Conservation (phyloP, 2,888 invertebrate species). For the Eugnorisma glareosa region DNA sequence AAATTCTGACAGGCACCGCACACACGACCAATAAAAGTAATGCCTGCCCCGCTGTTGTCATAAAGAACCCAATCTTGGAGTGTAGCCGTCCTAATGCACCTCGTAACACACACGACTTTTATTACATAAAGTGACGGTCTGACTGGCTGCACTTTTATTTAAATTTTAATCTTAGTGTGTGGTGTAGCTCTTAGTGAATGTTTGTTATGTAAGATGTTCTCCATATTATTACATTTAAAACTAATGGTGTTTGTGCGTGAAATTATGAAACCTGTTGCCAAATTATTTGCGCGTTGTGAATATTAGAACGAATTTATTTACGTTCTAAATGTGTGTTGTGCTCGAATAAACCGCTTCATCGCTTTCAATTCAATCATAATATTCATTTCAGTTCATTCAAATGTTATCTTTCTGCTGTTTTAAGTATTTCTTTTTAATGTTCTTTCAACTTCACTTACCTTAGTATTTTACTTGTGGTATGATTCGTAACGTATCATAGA, state of each 20-base stretch:
- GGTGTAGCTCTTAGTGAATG: background rate
- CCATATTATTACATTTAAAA: constrained; percentile 12
- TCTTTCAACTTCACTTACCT: background rate
- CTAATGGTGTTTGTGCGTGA: constrained; percentile 11
- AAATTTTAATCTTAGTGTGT: constrained; percentile 19
- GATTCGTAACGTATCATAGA: background rate
- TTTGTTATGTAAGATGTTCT: background rate
- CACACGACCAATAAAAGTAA: constrained; percentile 48
- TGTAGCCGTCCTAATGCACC: constrained; percentile 37
- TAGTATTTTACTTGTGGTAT: background rate
- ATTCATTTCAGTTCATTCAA: constrained; percentile 6
- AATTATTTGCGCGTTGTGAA: constrained; percentile 23
- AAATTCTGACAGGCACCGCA: constrained; percentile 53
- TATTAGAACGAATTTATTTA: constrained; percentile 27
- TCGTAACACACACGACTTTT: constrained; percentile 40
- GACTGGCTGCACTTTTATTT: constrained; percentile 9
- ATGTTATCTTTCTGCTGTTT: background rate
- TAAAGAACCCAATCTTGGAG: constrained; percentile 50
- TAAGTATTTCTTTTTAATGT: background rate
- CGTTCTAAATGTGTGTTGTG: constrained; percentile 5
- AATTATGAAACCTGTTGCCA: constrained; percentile 19
- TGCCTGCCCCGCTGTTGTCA: constrained; percentile 36
- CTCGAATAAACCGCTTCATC: constrained; percentile 11
- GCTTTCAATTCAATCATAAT: constrained; percentile 6
- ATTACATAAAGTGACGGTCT: constrained; percentile 16